Evolutionary conservation across 2,888 invertebrate species (phyloP).

Genomic region (Sesia apiformis): DNA sequence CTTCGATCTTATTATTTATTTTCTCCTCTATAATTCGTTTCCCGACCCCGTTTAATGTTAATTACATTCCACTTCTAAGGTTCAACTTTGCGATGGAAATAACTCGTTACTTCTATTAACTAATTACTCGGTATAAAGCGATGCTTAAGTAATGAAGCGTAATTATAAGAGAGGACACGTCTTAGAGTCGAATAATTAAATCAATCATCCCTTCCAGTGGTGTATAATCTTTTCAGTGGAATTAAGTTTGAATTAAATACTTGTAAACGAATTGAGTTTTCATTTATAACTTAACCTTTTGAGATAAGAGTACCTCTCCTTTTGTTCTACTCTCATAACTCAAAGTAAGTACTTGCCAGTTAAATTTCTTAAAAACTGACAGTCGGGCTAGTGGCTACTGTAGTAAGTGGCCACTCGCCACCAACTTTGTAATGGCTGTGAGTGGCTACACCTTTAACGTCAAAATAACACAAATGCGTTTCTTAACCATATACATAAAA

Average conservation of each 20-base stretch:
- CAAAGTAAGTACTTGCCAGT: no score
- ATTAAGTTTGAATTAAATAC: constrained; percentile 65
- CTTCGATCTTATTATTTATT: constrained; percentile 44
- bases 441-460: no score
- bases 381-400: no score
- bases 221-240: constrained; percentile 67
- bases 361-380: no score
- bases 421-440: no score
- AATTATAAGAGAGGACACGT: constrained; percentile 73
- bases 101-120: constrained; percentile 73
- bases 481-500: no score
- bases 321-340: no score
- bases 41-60: constrained; percentile 52
- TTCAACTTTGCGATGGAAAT: constrained; percentile 63
- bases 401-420: no score
- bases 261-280: constrained; percentile 27
- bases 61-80: constrained; percentile 51
- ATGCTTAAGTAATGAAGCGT: constrained; percentile 71
- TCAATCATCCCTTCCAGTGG: constrained; percentile 65
- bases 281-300: no score
- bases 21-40: constrained; percentile 50
- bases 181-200: constrained; percentile 69
- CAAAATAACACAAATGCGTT: no score
- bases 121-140: constrained; percentile 71
- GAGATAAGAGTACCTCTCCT: no score